Evolutionary conservation across 2,113 vertebrate genomes (phyloP).

Genomic region (Heloderma charlesbogerti): DNA sequence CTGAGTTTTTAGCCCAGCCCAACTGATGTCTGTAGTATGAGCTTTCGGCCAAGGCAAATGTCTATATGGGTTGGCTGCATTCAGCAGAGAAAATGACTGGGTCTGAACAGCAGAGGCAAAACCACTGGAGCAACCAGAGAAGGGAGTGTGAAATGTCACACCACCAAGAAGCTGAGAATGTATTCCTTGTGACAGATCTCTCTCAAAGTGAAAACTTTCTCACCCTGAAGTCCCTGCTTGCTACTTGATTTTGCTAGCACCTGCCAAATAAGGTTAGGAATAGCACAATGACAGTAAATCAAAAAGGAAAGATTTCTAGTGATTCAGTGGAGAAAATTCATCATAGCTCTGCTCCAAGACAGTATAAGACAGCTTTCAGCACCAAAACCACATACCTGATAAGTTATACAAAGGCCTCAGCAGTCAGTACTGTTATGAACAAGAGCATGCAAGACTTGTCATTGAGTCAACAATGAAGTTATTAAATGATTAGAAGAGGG

Average conservation of each 20-base stretch:
- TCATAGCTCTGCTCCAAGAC: conserved; percentile 18
- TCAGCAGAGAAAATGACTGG: conserved; percentile 24
- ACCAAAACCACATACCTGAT: not conserved
- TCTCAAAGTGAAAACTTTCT: not conserved
- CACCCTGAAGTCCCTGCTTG: not conserved
- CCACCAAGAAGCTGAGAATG: not conserved
- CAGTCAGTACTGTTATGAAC: not conserved
- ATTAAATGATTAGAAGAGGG: not conserved
- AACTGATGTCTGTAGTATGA: not conserved
- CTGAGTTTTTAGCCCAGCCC: not conserved
- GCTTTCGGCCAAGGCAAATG: rapidly evolving
- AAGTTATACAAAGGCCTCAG: rapidly evolving
- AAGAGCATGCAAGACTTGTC: not conserved
- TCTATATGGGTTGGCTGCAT: not conserved
- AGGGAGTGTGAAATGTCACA: not conserved
- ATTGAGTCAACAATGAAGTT: not conserved
- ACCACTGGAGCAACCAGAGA: rapidly evolving
- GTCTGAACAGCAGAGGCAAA: not conserved
- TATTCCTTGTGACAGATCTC: conserved; percentile 14
- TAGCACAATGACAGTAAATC: conserved; percentile 29
- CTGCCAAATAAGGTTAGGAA: conserved; percentile 36
- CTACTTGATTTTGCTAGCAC: conserved; percentile 17
- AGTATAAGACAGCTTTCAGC: conserved; percentile 10
- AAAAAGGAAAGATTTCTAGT: conserved; percentile 11
- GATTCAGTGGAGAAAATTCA: conserved; percentile 32